Base-by-base conservation (phyloP, 2,797 vertebrate genomes). In the Phoeniculus purpureus region DNA sequence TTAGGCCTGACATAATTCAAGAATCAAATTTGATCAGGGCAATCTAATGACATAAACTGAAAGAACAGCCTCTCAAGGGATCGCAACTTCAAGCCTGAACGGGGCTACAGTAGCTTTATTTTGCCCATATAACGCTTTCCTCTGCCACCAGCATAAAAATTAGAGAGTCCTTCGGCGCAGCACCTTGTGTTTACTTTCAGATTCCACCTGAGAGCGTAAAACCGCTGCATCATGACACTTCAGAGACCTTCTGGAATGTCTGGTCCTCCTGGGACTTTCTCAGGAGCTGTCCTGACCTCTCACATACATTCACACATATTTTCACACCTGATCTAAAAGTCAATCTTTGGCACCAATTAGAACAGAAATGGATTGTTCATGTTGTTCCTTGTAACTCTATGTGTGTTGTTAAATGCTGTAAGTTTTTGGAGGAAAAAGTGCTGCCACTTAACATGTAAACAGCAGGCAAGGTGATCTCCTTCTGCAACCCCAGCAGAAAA, bases 1-100 rank as follows among this genome's bases (percentile, higher is more conserved):
- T 87, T 79, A 94, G 64, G 26, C 79, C 56, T 89, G 93, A 94
- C 84, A 74, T 95, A 94, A 95, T 87, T 85, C 80, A 58, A 47
- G 65, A 79, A 84, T 87, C 62, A 89, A 65, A 94, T 94, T 71
- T 85, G 87, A 81, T 89, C 92, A 92, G 90, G 56, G 65, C 5
- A 14, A 79, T 75, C 74, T 93, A 96, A 91, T 90, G 83, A 62
- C 90, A 93, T 71, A 73, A 85, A 81, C 40, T 61, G 94, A 80
- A 92, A 93, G 64, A 82, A 64, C 32, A 89, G 47, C 59, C 50
- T 83, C 86, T 76, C 7, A 0, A 81, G 59, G 52, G 70, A 65
- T 51, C 77, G 52, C 5, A 18, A 51, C 66, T 74, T 91, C 32
- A 58, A 93, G 60, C 54, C 77, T 66, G 66, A 81, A 77, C 54